These are phyloP conservation scores for Biston betularia DNA, from an alignment of 2,888 invertebrate species.

Conservation along the genomic window DNA sequence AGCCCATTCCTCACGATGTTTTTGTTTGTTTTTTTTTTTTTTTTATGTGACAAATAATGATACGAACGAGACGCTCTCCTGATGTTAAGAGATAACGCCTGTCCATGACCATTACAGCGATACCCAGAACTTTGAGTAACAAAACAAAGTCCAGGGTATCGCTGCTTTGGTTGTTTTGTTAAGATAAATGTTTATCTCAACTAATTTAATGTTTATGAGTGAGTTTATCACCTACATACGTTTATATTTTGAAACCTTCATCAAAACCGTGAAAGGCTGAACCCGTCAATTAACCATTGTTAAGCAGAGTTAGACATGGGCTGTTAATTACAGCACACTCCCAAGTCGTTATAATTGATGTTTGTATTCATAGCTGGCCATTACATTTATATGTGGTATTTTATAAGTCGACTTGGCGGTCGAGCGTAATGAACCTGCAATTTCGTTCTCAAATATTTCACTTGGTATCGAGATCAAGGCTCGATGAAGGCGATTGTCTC, in stretches of 20 bases:
- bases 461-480: slow-evolving; percentile 50
- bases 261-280: slow-evolving; percentile 21
- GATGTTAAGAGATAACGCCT: too few species aligned
- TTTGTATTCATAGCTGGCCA: slow-evolving; percentile 28
- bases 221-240: slow-evolving; percentile 5
- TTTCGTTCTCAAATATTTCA: slow-evolving; percentile 41
- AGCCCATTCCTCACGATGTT: too few species aligned
- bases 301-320: slow-evolving; percentile 21
- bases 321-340: slow-evolving; percentile 22
- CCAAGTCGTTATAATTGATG: slow-evolving; percentile 28
- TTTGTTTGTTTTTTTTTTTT: too few species aligned
- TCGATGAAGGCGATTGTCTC: slow-evolving; percentile 39
- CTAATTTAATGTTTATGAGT: slow-evolving; percentile 3
- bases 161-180: too few species aligned
- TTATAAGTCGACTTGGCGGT: slow-evolving; percentile 37
- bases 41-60: too few species aligned
- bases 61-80: too few species aligned
- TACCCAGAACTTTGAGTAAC: too few species aligned
- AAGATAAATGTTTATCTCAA: background rate
- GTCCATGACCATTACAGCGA: too few species aligned
- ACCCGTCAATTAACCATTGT: slow-evolving; percentile 29
- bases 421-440: slow-evolving; percentile 39
- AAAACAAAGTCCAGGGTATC: too few species aligned
- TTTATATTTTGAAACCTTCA: slow-evolving; percentile 12
- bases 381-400: slow-evolving; percentile 31